These are phyloP conservation scores for Cyprichromis sp. DNA, from an alignment of 2,113 vertebrate genomes.

Conservation along the genomic window DNA sequence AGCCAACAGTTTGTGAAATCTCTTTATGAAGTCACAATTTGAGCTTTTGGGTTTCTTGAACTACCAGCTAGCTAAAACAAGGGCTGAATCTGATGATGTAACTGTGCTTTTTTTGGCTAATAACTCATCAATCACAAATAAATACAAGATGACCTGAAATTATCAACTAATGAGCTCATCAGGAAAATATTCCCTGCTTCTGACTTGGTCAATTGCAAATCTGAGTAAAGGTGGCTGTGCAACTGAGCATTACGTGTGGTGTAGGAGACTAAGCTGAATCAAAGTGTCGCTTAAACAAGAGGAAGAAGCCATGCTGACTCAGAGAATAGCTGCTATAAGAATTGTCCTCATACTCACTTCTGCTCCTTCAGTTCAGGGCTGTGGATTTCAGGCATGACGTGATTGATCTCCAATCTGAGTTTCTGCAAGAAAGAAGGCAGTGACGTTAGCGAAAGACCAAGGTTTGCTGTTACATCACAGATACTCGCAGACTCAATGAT, in stretches of 20 bases:
- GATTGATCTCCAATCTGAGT: constrained; percentile 76
- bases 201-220: not conserved
- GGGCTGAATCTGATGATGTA: fast-evolving
- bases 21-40: not conserved
- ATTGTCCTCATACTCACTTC: constrained; percentile 64
- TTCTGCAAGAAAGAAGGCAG: constrained; percentile 63
- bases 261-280: not conserved
- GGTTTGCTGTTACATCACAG: not conserved
- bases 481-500: not conserved
- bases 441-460: not conserved
- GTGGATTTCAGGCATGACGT: constrained; percentile 72
- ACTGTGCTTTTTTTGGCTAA: not conserved
- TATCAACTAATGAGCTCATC: no score
- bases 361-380: constrained; percentile 67
- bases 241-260: not conserved
- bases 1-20: not conserved
- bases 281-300: not conserved
- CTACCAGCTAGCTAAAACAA: not conserved
- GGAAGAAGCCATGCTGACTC: not conserved
- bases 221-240: not conserved
- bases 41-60: not conserved
- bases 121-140: fast-evolving
- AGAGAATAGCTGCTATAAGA: not conserved
- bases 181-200: not conserved
- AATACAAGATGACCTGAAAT: not conserved